Conservation (phyloP, 1,140 invertebrate species). For the Sarcophaga bullata region DNA sequence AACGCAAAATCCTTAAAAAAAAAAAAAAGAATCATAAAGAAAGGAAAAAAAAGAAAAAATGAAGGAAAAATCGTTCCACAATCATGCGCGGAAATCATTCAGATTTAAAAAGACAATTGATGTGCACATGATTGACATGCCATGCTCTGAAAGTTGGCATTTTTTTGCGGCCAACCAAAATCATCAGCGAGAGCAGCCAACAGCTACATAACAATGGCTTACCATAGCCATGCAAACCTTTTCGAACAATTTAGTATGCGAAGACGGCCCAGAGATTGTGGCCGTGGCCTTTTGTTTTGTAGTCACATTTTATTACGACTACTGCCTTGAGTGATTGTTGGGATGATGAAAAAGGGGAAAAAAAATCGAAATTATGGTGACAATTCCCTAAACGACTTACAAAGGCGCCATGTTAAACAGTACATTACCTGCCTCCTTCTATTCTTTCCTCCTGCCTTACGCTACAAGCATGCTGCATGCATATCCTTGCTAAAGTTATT, state of each 20-base stretch:
- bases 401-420: conserved; percentile 46
- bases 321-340: too few species aligned
- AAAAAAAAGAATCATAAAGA: conserved; percentile 17
- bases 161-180: conserved; percentile 31
- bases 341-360: not conserved
- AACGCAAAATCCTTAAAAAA: conserved; percentile 31
- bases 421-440: not conserved
- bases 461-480: not conserved
- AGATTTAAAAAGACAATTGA: conserved; percentile 42
- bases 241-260: not conserved
- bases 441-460: not conserved
- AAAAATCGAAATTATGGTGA: conserved; percentile 43
- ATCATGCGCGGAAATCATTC: conserved; percentile 23
- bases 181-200: not conserved
- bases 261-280: not conserved
- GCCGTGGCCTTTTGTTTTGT: not conserved
- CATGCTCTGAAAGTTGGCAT: conserved; percentile 41
- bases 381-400: conserved; percentile 47
- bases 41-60: too few species aligned
- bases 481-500: not conserved
- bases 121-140: conserved; percentile 46
- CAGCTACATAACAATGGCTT: conserved; percentile 13
- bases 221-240: not conserved
- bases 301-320: not conserved
- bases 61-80: not conserved